Evolutionary conservation across 2,888 invertebrate species (phyloP).

Genomic region (Lithophane semibrunnea): DNA sequence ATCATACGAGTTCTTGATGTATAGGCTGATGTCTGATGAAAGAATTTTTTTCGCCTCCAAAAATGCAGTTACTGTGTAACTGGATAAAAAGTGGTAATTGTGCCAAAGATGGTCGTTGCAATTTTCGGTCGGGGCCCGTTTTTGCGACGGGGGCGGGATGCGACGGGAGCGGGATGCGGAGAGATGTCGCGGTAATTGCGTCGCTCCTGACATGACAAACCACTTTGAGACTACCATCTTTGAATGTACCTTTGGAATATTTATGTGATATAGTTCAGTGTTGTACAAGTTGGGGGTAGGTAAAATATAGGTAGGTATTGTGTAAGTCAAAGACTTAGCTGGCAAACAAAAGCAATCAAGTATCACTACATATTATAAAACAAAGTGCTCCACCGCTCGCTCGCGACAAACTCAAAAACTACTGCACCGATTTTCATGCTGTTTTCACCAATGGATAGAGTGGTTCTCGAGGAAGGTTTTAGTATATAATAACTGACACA

Average conservation of each 20-base stretch:
- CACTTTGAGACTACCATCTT: slow-evolving; percentile 67
- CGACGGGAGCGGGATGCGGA: slow-evolving; percentile 61
- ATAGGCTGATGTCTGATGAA: slow-evolving; percentile 67
- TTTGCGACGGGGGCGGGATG: slow-evolving; percentile 72
- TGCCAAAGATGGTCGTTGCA: slow-evolving; percentile 79
- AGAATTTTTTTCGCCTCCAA: slow-evolving; percentile 69
- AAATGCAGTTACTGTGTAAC: slow-evolving; percentile 78
- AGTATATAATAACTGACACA: too few relatives aligned
- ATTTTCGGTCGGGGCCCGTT: slow-evolving; percentile 81
- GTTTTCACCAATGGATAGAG: too few relatives aligned
- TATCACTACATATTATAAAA: too few relatives aligned
- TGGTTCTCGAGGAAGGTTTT: too few relatives aligned
- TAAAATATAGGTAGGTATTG: slow-evolving; percentile 7
- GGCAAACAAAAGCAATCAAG: background rate
- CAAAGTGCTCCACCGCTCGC: too few relatives aligned
- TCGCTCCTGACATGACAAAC: slow-evolving; percentile 66
- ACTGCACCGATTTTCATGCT: too few relatives aligned
- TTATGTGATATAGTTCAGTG: slow-evolving; percentile 42
- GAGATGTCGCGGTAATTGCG: slow-evolving; percentile 77
- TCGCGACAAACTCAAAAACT: too few relatives aligned
- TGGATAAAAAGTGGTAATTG: slow-evolving; percentile 84
- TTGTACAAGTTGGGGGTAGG: background rate
- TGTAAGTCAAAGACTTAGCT: background rate
- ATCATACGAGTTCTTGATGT: slow-evolving; percentile 65
- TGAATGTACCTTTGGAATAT: slow-evolving; percentile 62